These are phyloP conservation scores for Sisyra nigra DNA, from an alignment of 2,888 invertebrate species.

Conservation along the genomic window DNA sequence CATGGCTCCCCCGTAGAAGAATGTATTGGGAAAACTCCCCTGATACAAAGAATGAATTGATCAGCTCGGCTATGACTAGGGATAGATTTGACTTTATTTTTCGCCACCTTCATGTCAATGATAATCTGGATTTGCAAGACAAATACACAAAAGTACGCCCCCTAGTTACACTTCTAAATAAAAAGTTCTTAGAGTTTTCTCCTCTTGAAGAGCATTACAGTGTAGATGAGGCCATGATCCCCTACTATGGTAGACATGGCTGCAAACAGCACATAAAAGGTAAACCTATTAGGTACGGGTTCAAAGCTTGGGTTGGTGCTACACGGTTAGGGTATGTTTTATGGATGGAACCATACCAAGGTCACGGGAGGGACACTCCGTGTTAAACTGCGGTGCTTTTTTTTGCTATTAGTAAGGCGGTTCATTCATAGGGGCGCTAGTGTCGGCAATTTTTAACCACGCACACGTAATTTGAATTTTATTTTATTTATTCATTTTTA, in stretches of 20 bases:
- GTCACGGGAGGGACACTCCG: too few species aligned
- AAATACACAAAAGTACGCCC: constrained; percentile 14
- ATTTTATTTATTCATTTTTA: too few species aligned
- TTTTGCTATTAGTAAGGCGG: too few species aligned
- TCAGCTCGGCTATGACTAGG: constrained; percentile 13
- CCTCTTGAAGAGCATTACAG: constrained; percentile 16
- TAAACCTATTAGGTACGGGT: constrained; percentile 4
- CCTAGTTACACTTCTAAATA: constrained; percentile 12
- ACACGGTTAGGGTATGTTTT: constrained; percentile 2
- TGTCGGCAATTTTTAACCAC: too few species aligned
- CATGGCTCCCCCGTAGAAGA: constrained; percentile 12
- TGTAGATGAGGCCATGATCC: constrained; percentile 18
- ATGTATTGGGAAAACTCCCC: constrained; percentile 14
- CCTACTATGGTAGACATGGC: constrained; percentile 15
- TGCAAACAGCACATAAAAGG: constrained; percentile 5
- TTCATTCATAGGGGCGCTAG: too few species aligned
- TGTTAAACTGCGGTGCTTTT: too few species aligned
- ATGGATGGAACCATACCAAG: constrained; percentile 4
- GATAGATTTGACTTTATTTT: constrained; percentile 14
- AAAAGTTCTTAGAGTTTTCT: constrained; percentile 13
- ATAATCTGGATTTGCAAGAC: constrained; percentile 13
- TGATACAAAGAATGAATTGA: constrained; percentile 13
- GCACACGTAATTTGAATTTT: too few species aligned
- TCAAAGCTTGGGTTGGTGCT: constrained; percentile 5
- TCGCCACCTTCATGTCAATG: constrained; percentile 14